Evolutionary conservation across 1,140 invertebrate genomes (phyloP), one percentile per base, ranked within the genome.

Genomic region (Eumaeus atala): DNA sequence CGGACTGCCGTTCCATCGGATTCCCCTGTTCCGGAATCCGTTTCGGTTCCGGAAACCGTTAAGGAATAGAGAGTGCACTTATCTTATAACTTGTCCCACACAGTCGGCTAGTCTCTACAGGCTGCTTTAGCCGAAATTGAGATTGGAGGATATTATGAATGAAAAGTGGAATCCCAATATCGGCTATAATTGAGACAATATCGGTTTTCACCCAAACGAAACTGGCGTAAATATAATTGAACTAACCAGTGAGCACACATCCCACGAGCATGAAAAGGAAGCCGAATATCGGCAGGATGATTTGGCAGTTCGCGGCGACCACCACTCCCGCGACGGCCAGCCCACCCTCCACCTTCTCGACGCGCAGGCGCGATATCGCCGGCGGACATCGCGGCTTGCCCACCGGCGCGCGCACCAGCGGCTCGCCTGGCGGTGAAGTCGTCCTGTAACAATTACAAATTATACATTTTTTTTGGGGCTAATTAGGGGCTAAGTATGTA

Each of bases 281-380:
- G 37, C 92, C 92, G 72, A 93, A 94, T 54, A 92, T 92, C 6
- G 93, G 93, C 56, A 94, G 87, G 34, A 92, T 91, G 53, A 93
- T 91, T 71, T 93, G 92, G 75, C 92, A 93, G 79, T 92, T 93
- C 56, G 92, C 92, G 14, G 92, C 92, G 36, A 94, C 91, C 9
- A 93, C 91, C 14, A 94, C 91, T 1, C 93, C 93, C 1, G 92
- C 92, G 10, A 93, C 91, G 74, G 93, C 90, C 50, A 94, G 84
- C 6, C 92, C 92, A 37, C 92, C 92, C 77, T 93, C 92, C 70
- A 93, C 92, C 77, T 93, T 93, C 77, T 93, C 92, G 52, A 93
- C 92, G 37, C 91, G 89, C 21, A 93, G 85, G 11, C 92, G 87
- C 6, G 85, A 85, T 55, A 87, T 79, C 17, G 85, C 85, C 4